Conservation (phyloP, 2,888 invertebrate genomes). For the Dendrolimus pini region DNA sequence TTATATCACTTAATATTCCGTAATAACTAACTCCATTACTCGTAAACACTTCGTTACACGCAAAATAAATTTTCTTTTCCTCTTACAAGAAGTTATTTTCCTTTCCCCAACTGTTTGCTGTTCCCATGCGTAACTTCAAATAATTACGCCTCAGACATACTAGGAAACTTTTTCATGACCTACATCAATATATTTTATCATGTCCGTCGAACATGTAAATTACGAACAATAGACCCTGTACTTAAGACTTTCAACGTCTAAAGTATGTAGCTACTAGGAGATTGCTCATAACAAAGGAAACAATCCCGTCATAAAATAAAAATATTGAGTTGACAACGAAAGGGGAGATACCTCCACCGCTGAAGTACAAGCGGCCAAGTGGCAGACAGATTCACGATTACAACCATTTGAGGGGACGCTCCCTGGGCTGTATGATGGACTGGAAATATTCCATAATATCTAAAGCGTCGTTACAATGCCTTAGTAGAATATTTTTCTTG, state of each 20-base stretch:
- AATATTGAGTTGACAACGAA: constrained; percentile 32
- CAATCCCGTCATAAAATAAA: constrained; percentile 11
- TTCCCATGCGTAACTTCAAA: constrained; percentile 7
- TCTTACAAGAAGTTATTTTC: background rate
- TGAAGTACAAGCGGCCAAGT: constrained; percentile 41
- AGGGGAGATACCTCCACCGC: constrained; percentile 33
- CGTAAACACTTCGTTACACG: too few species aligned
- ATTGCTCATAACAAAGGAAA: constrained; percentile 13
- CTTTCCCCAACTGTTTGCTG: background rate
- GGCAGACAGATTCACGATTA: constrained; percentile 57
- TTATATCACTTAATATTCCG: too few species aligned
- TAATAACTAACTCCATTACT: too few species aligned
- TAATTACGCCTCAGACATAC: constrained; percentile 2
- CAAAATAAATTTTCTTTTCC: too few species aligned
- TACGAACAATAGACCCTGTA: constrained; percentile 7
- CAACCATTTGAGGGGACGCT: constrained; percentile 55
- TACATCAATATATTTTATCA: constrained; percentile 18
- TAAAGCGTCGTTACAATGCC: constrained; percentile 69
- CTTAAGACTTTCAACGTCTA: too few species aligned
- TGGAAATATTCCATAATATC: constrained; percentile 72
- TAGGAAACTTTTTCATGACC: constrained; percentile 25
- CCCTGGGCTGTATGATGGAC: constrained; percentile 62
- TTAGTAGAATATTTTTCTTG: constrained; percentile 73
- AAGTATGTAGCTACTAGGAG: too few species aligned
- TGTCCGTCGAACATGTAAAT: constrained; percentile 6